Evolutionary conservation across 2,888 invertebrate species (phyloP), one percentile per base, ranked within the genome.

Genomic region (Busseola fusca): DNA sequence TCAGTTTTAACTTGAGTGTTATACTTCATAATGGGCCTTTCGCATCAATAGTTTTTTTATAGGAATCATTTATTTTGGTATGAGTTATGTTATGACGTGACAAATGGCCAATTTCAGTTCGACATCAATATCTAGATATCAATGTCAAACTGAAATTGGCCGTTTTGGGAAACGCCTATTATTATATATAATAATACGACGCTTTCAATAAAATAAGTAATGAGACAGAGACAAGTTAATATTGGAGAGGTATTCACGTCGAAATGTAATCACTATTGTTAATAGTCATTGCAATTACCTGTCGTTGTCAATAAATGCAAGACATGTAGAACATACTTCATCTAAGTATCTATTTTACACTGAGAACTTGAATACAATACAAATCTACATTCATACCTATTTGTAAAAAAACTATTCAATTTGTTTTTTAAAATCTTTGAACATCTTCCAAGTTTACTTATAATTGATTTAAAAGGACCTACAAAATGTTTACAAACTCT

Each of bases 401-500:
- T 25, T 27, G 42, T 69, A 10, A 42, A 42, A 25, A 9, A 12
- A 34, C 9, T 18, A 42, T 40, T 30, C 1, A 34, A 5, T 75
- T 5, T 14, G 10, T n/a, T 52, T 37, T 52, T 9, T 16, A 54
- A 30, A 72, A 10, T 25, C 18, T 1, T 25, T 1, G 1, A 52
- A 59, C 1, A 18, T 27, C 50, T 25, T 30, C 4, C 1, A 69
- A 45, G 30, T 50, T 42, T 40, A 40, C 14, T 40, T 37, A 9
- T 9, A 72, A 34, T 63, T 34, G 25, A n/a, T 34, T 57, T 30
- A 4, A 52, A 27, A 40, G 12, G 4, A 42, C 18, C 7, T 25
- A n/a, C 18, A 52, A 65, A 57, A 57, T 62, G 37, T 62, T 73
- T 27, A 54, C 27, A 80, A 30, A 21, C 58, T 67, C 37, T 56